Base-by-base conservation (phyloP, 1,140 invertebrate species). In the Babylonia areolata region DNA sequence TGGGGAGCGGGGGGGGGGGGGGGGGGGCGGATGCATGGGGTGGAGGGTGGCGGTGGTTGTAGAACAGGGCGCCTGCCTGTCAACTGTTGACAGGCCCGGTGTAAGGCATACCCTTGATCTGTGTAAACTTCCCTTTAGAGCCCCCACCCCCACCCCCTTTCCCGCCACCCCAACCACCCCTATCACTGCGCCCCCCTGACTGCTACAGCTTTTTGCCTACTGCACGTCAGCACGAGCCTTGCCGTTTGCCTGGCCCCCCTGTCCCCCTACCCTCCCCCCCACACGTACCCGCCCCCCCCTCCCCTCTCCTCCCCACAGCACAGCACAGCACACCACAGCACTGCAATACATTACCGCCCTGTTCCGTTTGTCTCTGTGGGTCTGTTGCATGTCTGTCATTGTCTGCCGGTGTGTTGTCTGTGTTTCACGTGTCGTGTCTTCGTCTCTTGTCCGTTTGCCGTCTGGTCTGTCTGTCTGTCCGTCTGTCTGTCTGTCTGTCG, bases 41-140 rank as follows among this genome's bases (percentile, higher is more conserved):
- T 37, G 20, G 15, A 46, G 15, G 39, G 77, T 5, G 37, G 81
- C 33, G 12, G 81, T 12, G 64, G 12, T 40, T 84, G 58, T 73
- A 33, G 40, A 73, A 84, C 37, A 73, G 28, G 82, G 82, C 69
- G 82, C 82, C 82, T 40, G 82, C 33, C 82, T 84, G 82, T 73
- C 39, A 84, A 40, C 23, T 31, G 82, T 69, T 84, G 82, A 84
- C 82, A 84, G 82, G 54, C 1, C 31, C 3, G 64, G 23, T 46
- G 82, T 75, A 84, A 84, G 42, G 12, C 69, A 84, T 75, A 84
- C 82, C 64, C 82, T 84, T 84, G 82, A 84, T 84, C 82, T 73
- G 35, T 77, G 75, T 77, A 77, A 39, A 77, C 75, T 37, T 40
- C 75, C 37, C 75, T 37, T 73, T 73, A 73, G 31, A 3, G 3